A percentile compares a stretch with the other conserved stretches of the same genome.
These are phyloP conservation scores for Myotis brandtii DNA, from an alignment of 2,113 vertebrate genomes.

Conservation along the genomic window DNA sequence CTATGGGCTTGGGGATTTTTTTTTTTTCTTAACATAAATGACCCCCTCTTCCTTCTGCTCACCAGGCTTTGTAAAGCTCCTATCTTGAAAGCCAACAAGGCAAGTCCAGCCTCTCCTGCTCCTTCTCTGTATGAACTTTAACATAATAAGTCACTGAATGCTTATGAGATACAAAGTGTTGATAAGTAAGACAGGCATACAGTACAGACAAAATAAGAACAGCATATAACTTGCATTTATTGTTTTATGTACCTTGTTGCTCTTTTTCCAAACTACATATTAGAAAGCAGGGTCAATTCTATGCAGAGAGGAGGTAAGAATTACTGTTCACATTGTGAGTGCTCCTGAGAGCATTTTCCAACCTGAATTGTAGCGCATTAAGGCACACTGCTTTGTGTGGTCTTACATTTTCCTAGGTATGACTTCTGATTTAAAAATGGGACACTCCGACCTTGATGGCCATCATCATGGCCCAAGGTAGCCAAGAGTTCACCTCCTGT, in stretches of 20 bases:
- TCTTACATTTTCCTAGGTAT: not conserved
- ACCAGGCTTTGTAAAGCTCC: not conserved
- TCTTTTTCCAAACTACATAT: constrained; percentile 2
- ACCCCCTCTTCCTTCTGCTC: not conserved
- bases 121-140: constrained; percentile 15
- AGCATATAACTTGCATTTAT: not conserved
- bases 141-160: constrained; percentile 26
- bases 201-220: not conserved
- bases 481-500: not conserved
- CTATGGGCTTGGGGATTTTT: not conserved
- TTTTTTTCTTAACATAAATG: constrained; percentile 49
- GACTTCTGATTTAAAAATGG: constrained; percentile 43
- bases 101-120: constrained; percentile 21
- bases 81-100: not conserved
- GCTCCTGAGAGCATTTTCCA: constrained; percentile 7
- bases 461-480: not conserved
- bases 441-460: not conserved
- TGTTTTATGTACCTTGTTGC: not conserved
- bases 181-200: not conserved
- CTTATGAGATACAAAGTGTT: constrained; percentile 39
- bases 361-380: constrained; percentile 16
- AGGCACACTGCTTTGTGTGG: not conserved
- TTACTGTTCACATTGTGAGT: not conserved
- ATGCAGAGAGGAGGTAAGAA: not conserved
- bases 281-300: not conserved